phyloP scores from a whole-genome alignment of 2,797 vertebrate genomes.

The Typhlichthys subterraneus region DNA sequence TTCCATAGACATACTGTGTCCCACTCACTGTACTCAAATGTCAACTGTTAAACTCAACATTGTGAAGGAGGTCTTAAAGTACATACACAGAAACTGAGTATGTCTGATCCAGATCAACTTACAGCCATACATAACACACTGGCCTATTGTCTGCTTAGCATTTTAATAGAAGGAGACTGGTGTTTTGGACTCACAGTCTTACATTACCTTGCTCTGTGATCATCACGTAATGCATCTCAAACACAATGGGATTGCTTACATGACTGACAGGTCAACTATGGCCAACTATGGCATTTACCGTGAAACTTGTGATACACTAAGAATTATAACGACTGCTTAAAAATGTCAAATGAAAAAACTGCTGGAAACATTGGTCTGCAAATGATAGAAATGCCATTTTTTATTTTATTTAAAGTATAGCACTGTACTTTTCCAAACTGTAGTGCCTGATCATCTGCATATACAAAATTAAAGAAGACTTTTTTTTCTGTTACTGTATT shows the following conservation, averaged over 20 bases:
- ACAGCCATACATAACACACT: constrained; percentile 23
- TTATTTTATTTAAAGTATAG: constrained; percentile 53
- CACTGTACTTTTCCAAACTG: constrained; percentile 70
- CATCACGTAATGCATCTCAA: constrained; percentile 34
- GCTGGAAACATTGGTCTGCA: constrained; percentile 28
- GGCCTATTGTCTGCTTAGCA: constrained; percentile 20
- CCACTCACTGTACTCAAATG: background rate
- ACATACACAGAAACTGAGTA: constrained; percentile 34
- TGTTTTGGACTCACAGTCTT: background rate
- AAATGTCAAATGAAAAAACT: constrained; percentile 29
- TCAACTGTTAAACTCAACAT: background rate
- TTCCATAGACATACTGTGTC: constrained; percentile 27
- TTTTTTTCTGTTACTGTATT: constrained; percentile 4
- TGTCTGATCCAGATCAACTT: constrained; percentile 42
- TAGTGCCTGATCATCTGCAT: constrained; percentile 73
- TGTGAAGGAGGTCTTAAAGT: constrained; percentile 19
- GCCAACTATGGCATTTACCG: constrained; percentile 36
- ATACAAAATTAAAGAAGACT: constrained; percentile 64
- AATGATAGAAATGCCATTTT: constrained; percentile 35
- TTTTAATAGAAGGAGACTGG: constrained; percentile 17
- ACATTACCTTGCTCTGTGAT: constrained; percentile 14
- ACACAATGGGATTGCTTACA: constrained; percentile 31
- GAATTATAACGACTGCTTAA: constrained; percentile 35
- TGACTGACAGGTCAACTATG: background rate
- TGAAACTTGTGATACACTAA: constrained; percentile 49